phyloP scores from a whole-genome alignment of 1,140 invertebrate genomes.

The Plutomurus gul region DNA sequence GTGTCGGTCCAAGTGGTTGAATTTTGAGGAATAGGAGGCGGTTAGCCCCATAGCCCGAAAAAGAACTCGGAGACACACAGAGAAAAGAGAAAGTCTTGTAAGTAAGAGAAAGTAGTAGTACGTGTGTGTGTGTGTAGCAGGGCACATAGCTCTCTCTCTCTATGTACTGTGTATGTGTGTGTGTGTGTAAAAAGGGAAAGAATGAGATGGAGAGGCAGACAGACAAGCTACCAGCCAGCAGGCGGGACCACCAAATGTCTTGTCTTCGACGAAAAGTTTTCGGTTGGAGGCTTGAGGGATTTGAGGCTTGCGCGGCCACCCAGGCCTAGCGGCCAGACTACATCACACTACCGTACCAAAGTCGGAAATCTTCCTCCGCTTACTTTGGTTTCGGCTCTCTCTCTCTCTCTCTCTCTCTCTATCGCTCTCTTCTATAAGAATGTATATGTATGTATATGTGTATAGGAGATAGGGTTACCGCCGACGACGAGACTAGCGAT shows the following conservation, averaged over 20 bases:
- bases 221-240: background rate
- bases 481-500: background rate
- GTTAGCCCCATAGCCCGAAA: conserved; percentile 3
- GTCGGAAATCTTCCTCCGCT: conserved; percentile 50
- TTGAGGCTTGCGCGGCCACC: conserved; percentile 50
- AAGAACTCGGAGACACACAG: background rate
- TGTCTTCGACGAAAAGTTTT: conserved; percentile 24
- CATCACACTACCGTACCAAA: too few relatives aligned
- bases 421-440: background rate
- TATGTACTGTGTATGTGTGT: too few relatives aligned
- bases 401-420: background rate
- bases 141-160: too few relatives aligned
- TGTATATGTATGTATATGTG: background rate
- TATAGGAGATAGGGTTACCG: background rate
- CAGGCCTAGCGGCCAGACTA: conserved; percentile 38
- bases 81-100: background rate
- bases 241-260: conserved; percentile 29
- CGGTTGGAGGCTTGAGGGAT: conserved; percentile 49
- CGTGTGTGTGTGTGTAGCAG: too few relatives aligned
- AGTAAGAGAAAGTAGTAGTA: too few relatives aligned
- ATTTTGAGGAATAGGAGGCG: conserved; percentile 30
- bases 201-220: conserved; percentile 12
- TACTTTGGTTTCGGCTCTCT: background rate
- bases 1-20: conserved; percentile 27
- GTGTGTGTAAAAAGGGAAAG: background rate